Base-by-base conservation (phyloP, 2,888 invertebrate species). In the Caenorhabditis drosophilae region DNA sequence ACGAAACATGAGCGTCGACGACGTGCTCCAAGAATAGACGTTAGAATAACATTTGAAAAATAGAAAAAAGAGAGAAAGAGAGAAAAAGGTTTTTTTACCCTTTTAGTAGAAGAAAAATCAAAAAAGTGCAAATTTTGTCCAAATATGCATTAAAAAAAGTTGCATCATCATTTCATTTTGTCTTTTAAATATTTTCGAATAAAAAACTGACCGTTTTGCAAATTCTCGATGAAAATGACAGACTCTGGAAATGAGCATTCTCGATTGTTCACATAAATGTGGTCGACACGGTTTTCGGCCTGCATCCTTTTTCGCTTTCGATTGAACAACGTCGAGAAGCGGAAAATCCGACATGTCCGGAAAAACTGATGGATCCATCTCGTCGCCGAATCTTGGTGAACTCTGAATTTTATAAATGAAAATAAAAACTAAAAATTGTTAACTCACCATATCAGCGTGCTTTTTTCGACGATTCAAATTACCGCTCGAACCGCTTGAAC, bases 251-350 rank as follows among this genome's bases (percentile, higher is more conserved):
- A 66, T 66, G 26, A 66, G 36, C 66, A 66, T 66, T 40, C 66
- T 44, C 12, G 66, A 66, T 25, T 66, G 66, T 31, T 66, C 66
- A 27, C 66, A 66, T 9, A 66, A 38, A 49, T 66, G 66, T 12
- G 66, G 66, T 3, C 66, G 55, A 23, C 66, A 66, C 6, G 59
- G 66, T 41, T 66, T 66, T 22, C 66, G n/a, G 12, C 66, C 66
- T 25, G 60, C 56, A 23, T 64, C 64, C 18, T 64, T 58, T 45
- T 66, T 66, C 1, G 59, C 58, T 23, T 59, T 66, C 15, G 59
- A 53, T 31, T 59, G 66, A 25, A 58, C 56, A 6, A 66, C 66
- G 38, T 66, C 66, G 2, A 66, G 46, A 12, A 66, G 53, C 23
- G 66, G 66, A 26, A 66, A 66, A 46, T 66, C 60, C 12, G 41